Evolutionary conservation across 2,113 vertebrate genomes (phyloP).

Genomic region (Dipodomys ordii): DNA sequence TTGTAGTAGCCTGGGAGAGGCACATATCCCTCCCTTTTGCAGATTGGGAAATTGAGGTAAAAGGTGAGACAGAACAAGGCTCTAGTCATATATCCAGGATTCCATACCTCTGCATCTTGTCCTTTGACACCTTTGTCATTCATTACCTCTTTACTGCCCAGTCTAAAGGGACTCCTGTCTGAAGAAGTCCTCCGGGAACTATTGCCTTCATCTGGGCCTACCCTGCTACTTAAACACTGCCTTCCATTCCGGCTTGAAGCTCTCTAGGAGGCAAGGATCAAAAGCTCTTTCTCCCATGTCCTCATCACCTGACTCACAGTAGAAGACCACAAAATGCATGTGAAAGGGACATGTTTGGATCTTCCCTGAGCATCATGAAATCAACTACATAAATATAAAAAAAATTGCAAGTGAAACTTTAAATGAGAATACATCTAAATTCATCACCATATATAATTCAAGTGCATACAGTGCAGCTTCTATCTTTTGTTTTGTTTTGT

Average conservation of each 20-base stretch:
- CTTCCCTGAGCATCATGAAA: neutral
- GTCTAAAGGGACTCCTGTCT: constrained; percentile 16
- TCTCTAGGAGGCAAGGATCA: neutral
- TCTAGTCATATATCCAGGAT: neutral
- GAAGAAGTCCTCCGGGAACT: neutral
- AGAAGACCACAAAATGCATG: neutral
- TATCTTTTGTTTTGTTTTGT: neutral
- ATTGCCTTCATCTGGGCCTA: neutral
- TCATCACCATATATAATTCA: neutral
- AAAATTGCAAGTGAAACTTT: constrained; percentile 19
- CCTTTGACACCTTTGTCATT: neutral
- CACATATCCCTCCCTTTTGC: neutral
- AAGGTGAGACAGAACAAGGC: neutral
- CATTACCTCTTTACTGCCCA: neutral
- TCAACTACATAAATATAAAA: neutral
- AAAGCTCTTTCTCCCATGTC: neutral
- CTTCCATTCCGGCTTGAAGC: constrained; percentile 18
- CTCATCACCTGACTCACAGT: neutral
- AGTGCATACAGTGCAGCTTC: neutral
- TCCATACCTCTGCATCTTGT: neutral
- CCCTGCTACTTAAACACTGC: neutral
- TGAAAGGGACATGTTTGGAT: neutral
- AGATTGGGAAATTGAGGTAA: constrained; percentile 62
- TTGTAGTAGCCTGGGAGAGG: neutral
- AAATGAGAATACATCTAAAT: neutral